Conservation (phyloP, 2,113 vertebrate species). For the Mus spicilegus region DNA sequence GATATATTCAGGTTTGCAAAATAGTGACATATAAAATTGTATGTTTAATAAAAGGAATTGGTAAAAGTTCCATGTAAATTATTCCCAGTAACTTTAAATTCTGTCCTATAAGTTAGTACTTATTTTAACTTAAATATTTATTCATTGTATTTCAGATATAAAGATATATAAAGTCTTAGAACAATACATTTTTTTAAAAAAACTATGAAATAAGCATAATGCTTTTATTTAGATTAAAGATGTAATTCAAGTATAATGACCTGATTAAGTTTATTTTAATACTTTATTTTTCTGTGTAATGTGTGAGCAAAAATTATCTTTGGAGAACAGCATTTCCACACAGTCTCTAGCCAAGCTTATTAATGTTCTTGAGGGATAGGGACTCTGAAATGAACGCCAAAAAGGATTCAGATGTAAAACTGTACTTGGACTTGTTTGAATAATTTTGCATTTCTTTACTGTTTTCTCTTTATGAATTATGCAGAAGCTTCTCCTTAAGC, state of each 20-base stretch:
- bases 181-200: background rate
- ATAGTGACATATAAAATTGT: slow-evolving; percentile 59
- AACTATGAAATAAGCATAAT: slow-evolving; percentile 14
- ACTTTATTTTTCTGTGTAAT: background rate
- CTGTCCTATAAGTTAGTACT: slow-evolving; percentile 79
- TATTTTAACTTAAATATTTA: slow-evolving; percentile 77
- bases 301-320: slow-evolving; percentile 73
- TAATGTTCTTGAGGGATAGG: slow-evolving; percentile 67
- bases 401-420: slow-evolving; percentile 58
- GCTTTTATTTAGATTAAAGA: slow-evolving; percentile 59
- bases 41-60: slow-evolving; percentile 65
- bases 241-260: slow-evolving; percentile 48
- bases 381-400: slow-evolving; percentile 69
- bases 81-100: slow-evolving; percentile 68
- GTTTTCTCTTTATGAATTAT: slow-evolving; percentile 85
- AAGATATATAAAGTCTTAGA: slow-evolving; percentile 17
- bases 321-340: slow-evolving; percentile 39
- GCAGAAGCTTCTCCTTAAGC: slow-evolving; percentile 77
- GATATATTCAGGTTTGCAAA: slow-evolving; percentile 69
- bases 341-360: slow-evolving; percentile 60
- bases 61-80: slow-evolving; percentile 61
- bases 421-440: slow-evolving; percentile 79
- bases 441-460: slow-evolving; percentile 84
- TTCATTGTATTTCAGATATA: slow-evolving; percentile 32
- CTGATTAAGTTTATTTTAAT: slow-evolving; percentile 61